A percentile compares a stretch with the other conserved stretches of the same genome.
Conservation (phyloP, 2,888 invertebrate species). For the Caprella mutica region DNA sequence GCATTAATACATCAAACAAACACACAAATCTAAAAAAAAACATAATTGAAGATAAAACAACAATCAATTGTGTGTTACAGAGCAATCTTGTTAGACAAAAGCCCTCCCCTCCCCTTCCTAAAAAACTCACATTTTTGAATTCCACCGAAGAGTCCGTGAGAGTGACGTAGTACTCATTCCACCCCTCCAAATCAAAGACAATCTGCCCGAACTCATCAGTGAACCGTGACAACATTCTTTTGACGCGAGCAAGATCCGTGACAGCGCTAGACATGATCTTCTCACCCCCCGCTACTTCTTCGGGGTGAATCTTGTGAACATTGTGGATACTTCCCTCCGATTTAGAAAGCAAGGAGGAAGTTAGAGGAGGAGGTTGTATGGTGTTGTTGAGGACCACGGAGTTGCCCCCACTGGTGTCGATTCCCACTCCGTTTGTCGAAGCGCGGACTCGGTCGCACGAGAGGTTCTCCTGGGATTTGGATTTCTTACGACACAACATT, state of each 20-base stretch:
- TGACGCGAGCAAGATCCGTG: conserved; percentile 25
- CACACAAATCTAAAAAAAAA: too few species aligned
- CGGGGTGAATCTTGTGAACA: conserved; percentile 9
- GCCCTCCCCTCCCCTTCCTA: too few species aligned
- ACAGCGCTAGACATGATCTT: too few species aligned
- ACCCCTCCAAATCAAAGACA: conserved; percentile 31
- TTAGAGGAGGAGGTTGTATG: conserved; percentile 22
- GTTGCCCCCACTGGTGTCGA: neutral
- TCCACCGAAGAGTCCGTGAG: conserved; percentile 21
- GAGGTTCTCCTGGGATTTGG: conserved; percentile 31
- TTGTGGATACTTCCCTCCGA: conserved; percentile 33
- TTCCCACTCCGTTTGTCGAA: neutral
- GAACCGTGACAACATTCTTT: conserved; percentile 20
- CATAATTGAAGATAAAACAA: too few species aligned
- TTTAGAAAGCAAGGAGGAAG: conserved; percentile 20
- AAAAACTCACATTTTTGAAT: conserved; percentile 20
- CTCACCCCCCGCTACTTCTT: conserved; percentile 14
- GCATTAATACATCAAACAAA: too few species aligned
- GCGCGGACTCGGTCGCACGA: conserved; percentile 1
- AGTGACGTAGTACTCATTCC: conserved; percentile 28
- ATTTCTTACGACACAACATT: conserved; percentile 29
- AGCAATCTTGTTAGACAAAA: too few species aligned
- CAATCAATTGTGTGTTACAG: too few species aligned
- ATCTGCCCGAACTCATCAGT: conserved; percentile 31
- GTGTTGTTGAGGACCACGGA: conserved; percentile 25